phyloP scores from a whole-genome alignment of 2,113 vertebrate species.

The Hoplias malabaricus region DNA sequence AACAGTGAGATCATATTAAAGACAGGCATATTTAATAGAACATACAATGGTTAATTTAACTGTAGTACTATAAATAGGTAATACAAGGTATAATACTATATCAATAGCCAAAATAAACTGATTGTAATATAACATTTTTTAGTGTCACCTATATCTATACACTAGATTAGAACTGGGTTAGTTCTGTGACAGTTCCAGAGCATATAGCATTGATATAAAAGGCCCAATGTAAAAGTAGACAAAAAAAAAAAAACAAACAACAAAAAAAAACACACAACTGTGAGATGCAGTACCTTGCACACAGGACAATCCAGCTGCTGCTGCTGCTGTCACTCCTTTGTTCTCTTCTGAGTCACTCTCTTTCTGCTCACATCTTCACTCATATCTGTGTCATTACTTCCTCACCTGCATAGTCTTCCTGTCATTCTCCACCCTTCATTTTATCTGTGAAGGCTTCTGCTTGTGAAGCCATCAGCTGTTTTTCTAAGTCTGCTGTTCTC shows the following conservation, averaged over 20 bases:
- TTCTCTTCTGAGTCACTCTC: not conserved
- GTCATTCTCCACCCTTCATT: slow-evolving; percentile 45
- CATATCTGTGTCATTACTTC: slow-evolving; percentile 58
- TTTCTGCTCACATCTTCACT: not conserved
- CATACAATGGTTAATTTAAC: too few relatives aligned
- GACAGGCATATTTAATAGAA: too few relatives aligned
- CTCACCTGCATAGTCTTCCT: slow-evolving; percentile 60
- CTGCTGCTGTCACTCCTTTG: slow-evolving; percentile 24
- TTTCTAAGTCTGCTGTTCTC: not conserved
- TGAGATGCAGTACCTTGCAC: slow-evolving; percentile 16
- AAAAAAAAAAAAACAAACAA: not conserved
- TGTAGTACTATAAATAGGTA: too few relatives aligned
- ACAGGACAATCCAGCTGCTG: not conserved
- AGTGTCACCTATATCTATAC: too few relatives aligned
- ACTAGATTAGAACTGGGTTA: not conserved
- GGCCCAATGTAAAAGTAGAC: not conserved
- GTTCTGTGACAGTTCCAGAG: not conserved
- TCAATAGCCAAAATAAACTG: too few relatives aligned
- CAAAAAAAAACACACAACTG: not conserved
- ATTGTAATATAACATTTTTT: too few relatives aligned
- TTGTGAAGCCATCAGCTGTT: fast-evolving
- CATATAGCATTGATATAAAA: not conserved
- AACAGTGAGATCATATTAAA: too few relatives aligned
- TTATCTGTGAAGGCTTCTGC: not conserved
- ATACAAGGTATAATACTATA: too few relatives aligned